phyloP scores from a whole-genome alignment of 1,140 invertebrate genomes.

The Drosophila guanche region DNA sequence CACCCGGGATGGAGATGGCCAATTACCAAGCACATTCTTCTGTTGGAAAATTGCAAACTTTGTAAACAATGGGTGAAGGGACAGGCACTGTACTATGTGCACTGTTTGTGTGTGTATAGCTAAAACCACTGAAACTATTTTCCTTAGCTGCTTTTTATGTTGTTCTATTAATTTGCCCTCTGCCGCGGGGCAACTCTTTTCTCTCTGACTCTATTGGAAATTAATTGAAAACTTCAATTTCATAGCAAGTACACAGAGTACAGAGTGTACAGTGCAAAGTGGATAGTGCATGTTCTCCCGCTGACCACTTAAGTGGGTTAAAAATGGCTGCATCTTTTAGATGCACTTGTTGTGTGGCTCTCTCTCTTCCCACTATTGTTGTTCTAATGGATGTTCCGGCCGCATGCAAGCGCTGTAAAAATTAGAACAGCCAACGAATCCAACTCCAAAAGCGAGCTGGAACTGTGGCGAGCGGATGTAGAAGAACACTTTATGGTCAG shows the following conservation, averaged over 20 bases:
- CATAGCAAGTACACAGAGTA: slow-evolving; percentile 43
- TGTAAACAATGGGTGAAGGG: not conserved
- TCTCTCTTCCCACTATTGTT: slow-evolving; percentile 23
- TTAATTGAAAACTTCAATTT: slow-evolving; percentile 78
- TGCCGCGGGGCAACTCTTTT: slow-evolving; percentile 23
- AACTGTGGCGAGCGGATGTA: slow-evolving; percentile 41
- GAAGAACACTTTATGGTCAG: slow-evolving; percentile 34
- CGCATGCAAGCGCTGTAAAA: slow-evolving; percentile 63
- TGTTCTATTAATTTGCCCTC: slow-evolving; percentile 44
- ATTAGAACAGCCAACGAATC: slow-evolving; percentile 52
- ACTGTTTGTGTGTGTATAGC: not conserved
- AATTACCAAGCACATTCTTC: slow-evolving; percentile 68
- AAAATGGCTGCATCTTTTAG: slow-evolving; percentile 69
- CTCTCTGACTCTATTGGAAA: slow-evolving; percentile 57
- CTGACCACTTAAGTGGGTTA: slow-evolving; percentile 73
- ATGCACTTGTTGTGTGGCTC: slow-evolving; percentile 56
- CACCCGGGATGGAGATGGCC: slow-evolving; percentile 24
- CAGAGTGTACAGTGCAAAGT: not conserved
- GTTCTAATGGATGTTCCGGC: slow-evolving; percentile 69
- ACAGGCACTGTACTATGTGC: not conserved
- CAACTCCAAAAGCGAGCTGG: not conserved
- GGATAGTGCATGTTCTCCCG: slow-evolving; percentile 1
- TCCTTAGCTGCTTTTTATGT: slow-evolving; percentile 40
- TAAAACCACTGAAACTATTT: slow-evolving; percentile 57
- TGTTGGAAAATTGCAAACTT: slow-evolving; percentile 29